Base-by-base conservation (phyloP, 2,113 vertebrate genomes). In the Rousettus leschenaultii region DNA sequence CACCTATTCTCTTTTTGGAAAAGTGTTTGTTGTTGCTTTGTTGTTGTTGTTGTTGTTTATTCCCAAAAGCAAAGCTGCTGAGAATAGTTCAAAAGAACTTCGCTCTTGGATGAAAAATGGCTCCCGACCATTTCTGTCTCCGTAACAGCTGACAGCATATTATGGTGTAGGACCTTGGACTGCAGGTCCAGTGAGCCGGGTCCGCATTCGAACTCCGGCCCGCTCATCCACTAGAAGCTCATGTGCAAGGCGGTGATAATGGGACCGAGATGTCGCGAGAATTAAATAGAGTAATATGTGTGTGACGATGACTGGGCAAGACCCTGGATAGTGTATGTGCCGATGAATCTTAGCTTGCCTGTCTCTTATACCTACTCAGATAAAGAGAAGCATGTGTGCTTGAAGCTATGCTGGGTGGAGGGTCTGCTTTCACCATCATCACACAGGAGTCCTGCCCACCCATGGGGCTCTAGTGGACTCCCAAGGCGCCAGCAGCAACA, bases 161-260 rank as follows among this genome's bases (percentile, higher is more conserved):
- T 26, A 1, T 66, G 63, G 33, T 30, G 16, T 13, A 35, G 80
- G 55, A 16, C 61, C 2, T 5, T 53, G 24, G n/a, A 38, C n/a
- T 71, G 86, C 40, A 45, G 13, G 15, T 68, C 68, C 57, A 51
- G 16, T 19, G 33, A 35, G 6, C 43, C 7, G 7, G 18, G 43
- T 79, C 43, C 21, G 12, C 35, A 11, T 43, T 38, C 59, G 38
- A 90, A 33, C 21, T 40, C 30, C 1, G 30, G 4, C 12, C 65
- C 22, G 7, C 51, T 66, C n/a, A 12, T 38, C 74, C 53, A 18
- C 30, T 70, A 0, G 22, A 12, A 24, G 11, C 53, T 18, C 15
- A 0, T 1, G 18, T 74, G 9, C 1, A 7, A 71, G n/a, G 12
- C 2, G 15, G 6, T 43, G 33, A 33, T 3, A 6, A 7, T 21